These are phyloP conservation scores for Drosophila antonietae DNA, from an alignment of 2,888 invertebrate species.

Conservation along the genomic window DNA sequence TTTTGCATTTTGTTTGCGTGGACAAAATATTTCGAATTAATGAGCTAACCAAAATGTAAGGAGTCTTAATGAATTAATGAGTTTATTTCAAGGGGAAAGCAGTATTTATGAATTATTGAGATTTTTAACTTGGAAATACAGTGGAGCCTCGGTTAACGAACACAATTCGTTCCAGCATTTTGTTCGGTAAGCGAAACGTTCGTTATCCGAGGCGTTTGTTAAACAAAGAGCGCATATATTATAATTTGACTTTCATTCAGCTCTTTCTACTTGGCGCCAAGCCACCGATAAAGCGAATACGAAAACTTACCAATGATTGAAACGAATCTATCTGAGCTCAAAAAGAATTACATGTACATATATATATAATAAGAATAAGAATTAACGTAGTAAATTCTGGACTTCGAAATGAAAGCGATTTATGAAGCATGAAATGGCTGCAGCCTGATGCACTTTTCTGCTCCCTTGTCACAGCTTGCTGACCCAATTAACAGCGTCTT, in stretches of 20 bases:
- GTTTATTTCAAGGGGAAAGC: background rate
- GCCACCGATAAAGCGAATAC: too few relatives aligned
- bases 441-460: background rate
- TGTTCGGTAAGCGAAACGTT: too few relatives aligned
- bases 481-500: conserved; percentile 41
- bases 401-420: conserved; percentile 11
- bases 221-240: background rate
- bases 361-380: background rate
- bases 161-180: too few relatives aligned
- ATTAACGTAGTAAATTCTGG: conserved; percentile 15
- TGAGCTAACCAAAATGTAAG: too few relatives aligned
- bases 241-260: background rate
- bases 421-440: conserved; percentile 8
- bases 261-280: too few relatives aligned
- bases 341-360: too few relatives aligned
- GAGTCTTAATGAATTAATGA: background rate
- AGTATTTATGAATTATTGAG: background rate
- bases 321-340: background rate
- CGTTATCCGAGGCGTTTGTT: too few relatives aligned
- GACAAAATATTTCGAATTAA: too few relatives aligned
- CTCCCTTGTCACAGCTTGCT: conserved; percentile 21
- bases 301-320: background rate
- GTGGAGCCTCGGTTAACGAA: too few relatives aligned
- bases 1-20: too few relatives aligned
- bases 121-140: background rate